Evolutionary conservation across 2,797 vertebrate genomes (phyloP).

Genomic region (Typhlichthys eigenmanni): DNA sequence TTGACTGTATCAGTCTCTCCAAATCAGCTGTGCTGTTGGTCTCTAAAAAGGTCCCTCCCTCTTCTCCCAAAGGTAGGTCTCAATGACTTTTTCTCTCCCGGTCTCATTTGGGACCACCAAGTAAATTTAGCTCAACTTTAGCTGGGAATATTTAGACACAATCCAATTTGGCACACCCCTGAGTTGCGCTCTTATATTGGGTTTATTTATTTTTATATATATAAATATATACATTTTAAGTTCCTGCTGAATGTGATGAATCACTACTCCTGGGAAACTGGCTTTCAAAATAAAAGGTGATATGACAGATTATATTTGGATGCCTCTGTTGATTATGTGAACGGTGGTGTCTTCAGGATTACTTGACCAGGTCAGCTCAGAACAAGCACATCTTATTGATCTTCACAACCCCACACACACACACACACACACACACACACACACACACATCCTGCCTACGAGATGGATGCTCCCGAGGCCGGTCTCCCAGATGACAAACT

Average conservation of each 20-base stretch:
- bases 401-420: constrained; percentile 12
- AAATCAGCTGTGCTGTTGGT: constrained; percentile 53
- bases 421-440: constrained; percentile 3
- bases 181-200: constrained; percentile 35
- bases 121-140: constrained; percentile 9
- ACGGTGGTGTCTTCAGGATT: constrained; percentile 69
- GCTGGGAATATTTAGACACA: constrained; percentile 10
- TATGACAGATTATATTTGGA: constrained; percentile 74
- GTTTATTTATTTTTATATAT: constrained; percentile 29
- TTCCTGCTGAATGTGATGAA: constrained; percentile 71
- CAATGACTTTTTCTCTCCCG: constrained; percentile 40
- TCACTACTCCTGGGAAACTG: constrained; percentile 65
- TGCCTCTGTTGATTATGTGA: constrained; percentile 80
- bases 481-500: constrained; percentile 15
- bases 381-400: constrained; percentile 34
- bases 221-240: constrained; percentile 28
- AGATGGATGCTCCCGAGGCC: constrained; percentile 19
- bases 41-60: constrained; percentile 43
- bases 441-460: constrained; percentile 9
- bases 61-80: constrained; percentile 78
- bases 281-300: constrained; percentile 81
- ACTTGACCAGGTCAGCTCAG: constrained; percentile 43
- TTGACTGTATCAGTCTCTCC: constrained; percentile 45
- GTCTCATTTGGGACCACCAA: constrained; percentile 34
- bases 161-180: constrained; percentile 19